Evolutionary conservation across 1,140 invertebrate genomes (phyloP).

Genomic region (Hyles vespertilio): DNA sequence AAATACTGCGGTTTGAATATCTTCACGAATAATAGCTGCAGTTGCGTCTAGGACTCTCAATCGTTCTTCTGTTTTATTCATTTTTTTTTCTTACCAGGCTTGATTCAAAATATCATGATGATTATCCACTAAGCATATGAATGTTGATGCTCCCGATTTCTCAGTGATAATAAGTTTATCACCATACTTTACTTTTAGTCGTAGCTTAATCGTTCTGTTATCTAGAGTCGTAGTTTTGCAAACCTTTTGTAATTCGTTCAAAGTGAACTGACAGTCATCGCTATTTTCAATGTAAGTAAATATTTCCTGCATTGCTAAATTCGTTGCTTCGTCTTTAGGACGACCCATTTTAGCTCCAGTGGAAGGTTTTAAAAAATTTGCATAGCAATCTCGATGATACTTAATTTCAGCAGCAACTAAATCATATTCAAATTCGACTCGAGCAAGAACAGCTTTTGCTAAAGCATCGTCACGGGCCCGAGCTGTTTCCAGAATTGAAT

Average conservation of each 20-base stretch:
- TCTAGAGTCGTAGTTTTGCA: constrained; percentile 20
- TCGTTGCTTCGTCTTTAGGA: constrained; percentile 29
- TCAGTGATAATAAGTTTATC: constrained; percentile 29
- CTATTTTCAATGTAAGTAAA: constrained; percentile 33
- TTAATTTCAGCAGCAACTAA: constrained; percentile 50
- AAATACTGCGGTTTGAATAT: constrained; percentile 41
- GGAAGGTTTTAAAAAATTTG: constrained; percentile 24
- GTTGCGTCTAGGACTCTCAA: constrained; percentile 38
- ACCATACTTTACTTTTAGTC: constrained; percentile 33
- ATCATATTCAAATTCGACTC: constrained; percentile 38
- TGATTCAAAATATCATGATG: constrained; percentile 24
- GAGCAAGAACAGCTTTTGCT: constrained; percentile 38
- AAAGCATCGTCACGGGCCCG: constrained; percentile 32
- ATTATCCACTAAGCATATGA: constrained; percentile 22
- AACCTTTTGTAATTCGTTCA: constrained; percentile 34
- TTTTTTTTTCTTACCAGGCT: constrained; percentile 22
- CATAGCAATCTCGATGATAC: constrained; percentile 43
- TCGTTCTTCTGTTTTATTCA: constrained; percentile 29
- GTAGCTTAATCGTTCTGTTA: constrained; percentile 27
- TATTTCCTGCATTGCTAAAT: constrained; percentile 33
- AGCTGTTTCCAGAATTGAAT: constrained; percentile 29
- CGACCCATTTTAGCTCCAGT: constrained; percentile 49
- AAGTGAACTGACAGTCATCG: constrained; percentile 39
- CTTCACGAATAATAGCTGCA: constrained; percentile 44
- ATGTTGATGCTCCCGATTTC: constrained; percentile 27